Conservation (phyloP, 2,888 invertebrate genomes). For the Ametastegia equiseti region DNA sequence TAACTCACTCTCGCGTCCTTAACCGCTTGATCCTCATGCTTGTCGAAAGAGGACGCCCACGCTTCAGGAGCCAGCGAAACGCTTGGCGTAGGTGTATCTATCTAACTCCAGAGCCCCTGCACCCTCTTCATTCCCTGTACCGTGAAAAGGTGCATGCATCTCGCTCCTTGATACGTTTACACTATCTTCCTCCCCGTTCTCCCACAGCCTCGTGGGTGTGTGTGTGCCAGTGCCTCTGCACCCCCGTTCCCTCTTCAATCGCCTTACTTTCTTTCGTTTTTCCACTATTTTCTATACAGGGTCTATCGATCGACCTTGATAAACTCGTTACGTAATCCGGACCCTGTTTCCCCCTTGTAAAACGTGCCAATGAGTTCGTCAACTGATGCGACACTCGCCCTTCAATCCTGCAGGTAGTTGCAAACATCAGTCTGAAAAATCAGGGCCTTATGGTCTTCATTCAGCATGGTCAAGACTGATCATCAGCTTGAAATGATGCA, state of each 20-base stretch:
- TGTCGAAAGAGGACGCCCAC: slow-evolving; percentile 25
- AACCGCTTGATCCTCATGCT: not conserved
- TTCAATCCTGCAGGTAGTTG: not conserved
- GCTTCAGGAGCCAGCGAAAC: not conserved
- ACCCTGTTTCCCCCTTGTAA: not conserved
- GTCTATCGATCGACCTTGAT: slow-evolving; percentile 32
- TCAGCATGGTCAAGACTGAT: not conserved
- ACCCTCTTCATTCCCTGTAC: slow-evolving; percentile 9
- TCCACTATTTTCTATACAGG: not conserved
- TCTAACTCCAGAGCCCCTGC: not conserved
- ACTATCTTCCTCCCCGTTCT: slow-evolving; percentile 16
- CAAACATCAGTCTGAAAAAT: not conserved
- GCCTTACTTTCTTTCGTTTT: slow-evolving; percentile 7
- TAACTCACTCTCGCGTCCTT: not conserved
- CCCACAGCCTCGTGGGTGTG: not conserved
- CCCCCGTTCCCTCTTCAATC: slow-evolving; percentile 17
- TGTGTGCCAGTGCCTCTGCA: not conserved
- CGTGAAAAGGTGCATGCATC: not conserved
- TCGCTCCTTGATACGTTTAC: slow-evolving; percentile 12
- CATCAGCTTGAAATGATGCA: not conserved
- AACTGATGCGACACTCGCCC: not conserved
- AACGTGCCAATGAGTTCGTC: not conserved
- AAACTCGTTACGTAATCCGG: slow-evolving; percentile 25
- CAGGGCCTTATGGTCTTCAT: not conserved
- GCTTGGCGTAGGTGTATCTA: slow-evolving; percentile 36